Evolutionary conservation across 2,797 vertebrate species (phyloP), one percentile per base, ranked within the genome.

Genomic region (Neomorphus geoffroyi): DNA sequence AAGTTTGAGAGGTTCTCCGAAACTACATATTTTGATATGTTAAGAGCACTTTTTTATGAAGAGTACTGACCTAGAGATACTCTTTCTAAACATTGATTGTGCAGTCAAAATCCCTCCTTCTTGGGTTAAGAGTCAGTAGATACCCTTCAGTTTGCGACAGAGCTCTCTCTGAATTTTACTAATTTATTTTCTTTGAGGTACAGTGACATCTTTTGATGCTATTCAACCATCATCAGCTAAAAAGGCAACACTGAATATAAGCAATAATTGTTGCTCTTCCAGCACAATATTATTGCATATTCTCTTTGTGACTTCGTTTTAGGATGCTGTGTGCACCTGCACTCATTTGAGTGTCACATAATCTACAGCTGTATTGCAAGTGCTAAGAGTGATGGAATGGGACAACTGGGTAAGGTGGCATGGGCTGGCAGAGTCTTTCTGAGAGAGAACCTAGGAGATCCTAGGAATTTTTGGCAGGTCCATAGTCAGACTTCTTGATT

Each of bases 51-150:
- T 80, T 90, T 88, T 72, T 65, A 45, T 74, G 78, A 80, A 88
- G 82, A 54, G 61, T 80, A 14, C 46, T 78, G 33, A 56, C 37
- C 27, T 37, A 88, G 81, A 92, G 32, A 51, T 18, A 61, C 27
- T 43, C 24, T 66, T 77, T 30, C 43, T 91, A 84, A 91, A 89
- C 78, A 60, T 9, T 35, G 50, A 81, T 81, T 50, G 13, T 45
- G 61, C 30, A 78, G 77, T 94, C 84, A 91, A 95, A 91, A 90
- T 75, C 62, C 54, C 18, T 39, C 92, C 92, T 62, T 37, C 37
- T 48, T 27, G 14, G 45, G 22, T 91, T 91, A 77, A 70, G 62
- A 65, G 41, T 65, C 50, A 64, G 39, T 30, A 70, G 30, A 26
- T 66, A 51, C 3, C 21, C 28, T 84, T 57, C 37, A 43, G 65